Evolutionary conservation across 2,888 invertebrate genomes (phyloP).

Genomic region (Crepidodera aurea): DNA sequence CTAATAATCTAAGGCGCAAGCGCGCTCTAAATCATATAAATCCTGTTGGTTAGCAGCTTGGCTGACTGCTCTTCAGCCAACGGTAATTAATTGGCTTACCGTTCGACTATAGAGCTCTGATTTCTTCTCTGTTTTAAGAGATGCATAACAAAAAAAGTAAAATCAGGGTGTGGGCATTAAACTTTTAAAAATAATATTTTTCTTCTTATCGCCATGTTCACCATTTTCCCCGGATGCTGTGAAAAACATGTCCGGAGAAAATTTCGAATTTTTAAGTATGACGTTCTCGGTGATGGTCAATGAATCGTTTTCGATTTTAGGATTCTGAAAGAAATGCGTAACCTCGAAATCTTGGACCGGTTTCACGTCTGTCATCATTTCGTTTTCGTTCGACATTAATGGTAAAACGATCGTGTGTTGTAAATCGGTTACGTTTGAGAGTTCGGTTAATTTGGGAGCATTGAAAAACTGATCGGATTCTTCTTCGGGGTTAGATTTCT

Average conservation of each 20-base stretch:
- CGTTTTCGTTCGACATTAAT: conserved; percentile 7
- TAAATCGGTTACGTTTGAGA: background rate
- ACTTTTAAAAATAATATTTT: background rate
- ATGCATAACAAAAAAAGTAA: too few species aligned
- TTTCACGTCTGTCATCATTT: conserved; percentile 3
- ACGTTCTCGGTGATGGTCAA: conserved; percentile 15
- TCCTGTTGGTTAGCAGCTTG: too few species aligned
- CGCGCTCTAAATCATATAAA: too few species aligned
- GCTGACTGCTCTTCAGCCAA: too few species aligned
- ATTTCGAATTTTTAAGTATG: conserved; percentile 35
- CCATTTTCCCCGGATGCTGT: conserved; percentile 38
- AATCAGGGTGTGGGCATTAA: background rate
- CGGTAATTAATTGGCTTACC: too few species aligned
- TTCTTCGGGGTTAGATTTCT: conserved; percentile 27
- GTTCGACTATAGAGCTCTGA: too few species aligned
- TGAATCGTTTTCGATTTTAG: conserved; percentile 13
- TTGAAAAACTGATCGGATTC: background rate
- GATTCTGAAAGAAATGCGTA: background rate
- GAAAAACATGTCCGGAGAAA: conserved; percentile 53
- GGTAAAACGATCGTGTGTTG: background rate
- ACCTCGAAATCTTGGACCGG: conserved; percentile 16
- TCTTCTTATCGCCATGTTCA: conserved; percentile 22
- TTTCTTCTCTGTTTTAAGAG: too few species aligned
- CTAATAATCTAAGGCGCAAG: too few species aligned
- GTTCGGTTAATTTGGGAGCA: background rate